Evolutionary conservation across 30 jellyfish, hydroid and myxozoan genomes (phyloP).

Genomic region (Rhopilema esculentum): DNA sequence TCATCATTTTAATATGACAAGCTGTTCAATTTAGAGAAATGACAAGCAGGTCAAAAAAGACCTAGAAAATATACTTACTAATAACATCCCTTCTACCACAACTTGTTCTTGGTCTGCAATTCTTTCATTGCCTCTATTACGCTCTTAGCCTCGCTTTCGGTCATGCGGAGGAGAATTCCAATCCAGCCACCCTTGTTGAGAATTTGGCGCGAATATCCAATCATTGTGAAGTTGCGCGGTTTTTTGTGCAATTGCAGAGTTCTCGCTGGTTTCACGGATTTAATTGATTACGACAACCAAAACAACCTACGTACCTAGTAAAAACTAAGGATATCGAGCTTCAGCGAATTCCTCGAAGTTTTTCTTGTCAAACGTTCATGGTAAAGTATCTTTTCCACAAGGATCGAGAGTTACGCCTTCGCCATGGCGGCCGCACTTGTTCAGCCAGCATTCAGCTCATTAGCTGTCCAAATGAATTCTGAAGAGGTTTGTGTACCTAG

Average conservation of each 20-base stretch:
- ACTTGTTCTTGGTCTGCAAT: background rate
- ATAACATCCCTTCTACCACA: too few relatives aligned
- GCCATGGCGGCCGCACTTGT: background rate
- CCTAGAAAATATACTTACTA: too few relatives aligned
- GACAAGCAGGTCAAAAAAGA: too few relatives aligned
- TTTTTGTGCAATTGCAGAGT: too few relatives aligned
- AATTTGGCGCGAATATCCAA: background rate
- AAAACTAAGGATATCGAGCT: too few relatives aligned
- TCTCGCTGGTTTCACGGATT: too few relatives aligned
- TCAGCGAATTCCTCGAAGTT: background rate
- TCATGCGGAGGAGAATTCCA: background rate
- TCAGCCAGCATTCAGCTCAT: background rate
- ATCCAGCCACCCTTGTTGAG: background rate
- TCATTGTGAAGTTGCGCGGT: too few relatives aligned
- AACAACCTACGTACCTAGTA: too few relatives aligned
- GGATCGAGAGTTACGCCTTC: background rate
- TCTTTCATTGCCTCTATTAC: background rate
- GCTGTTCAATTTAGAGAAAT: too few relatives aligned
- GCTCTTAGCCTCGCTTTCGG: background rate
- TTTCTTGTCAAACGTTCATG: background rate
- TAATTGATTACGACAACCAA: too few relatives aligned
- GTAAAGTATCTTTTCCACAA: background rate
- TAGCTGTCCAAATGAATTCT: background rate
- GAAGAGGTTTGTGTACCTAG: background rate
- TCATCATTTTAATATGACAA: too few relatives aligned